Base-by-base conservation (phyloP, 2,113 vertebrate genomes). In the Heloderma charlesbogerti region DNA sequence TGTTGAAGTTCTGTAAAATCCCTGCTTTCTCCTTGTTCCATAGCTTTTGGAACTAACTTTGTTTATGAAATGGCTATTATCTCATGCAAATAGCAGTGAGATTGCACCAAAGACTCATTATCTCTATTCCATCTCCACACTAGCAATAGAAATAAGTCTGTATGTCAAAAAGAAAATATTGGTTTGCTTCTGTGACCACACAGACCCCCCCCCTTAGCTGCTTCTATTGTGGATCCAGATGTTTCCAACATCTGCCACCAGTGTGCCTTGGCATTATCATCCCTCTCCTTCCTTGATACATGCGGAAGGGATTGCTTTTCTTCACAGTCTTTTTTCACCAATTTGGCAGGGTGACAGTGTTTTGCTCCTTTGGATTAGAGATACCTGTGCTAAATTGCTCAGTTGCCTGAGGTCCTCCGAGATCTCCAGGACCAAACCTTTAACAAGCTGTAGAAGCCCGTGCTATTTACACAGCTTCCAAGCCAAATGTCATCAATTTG, bases 361-460 rank as follows among this genome's bases (percentile, higher is more conserved):
- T 45, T 74, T 86, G 31, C 34, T 89, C 87, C 51, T 86, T 71
- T 74, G 40, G 75, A 89, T 86, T 81, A 60, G 67, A 74, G 66
- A 48, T 60, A 86, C 83, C 66, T 81, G 83, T 54, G 34, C 40
- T 72, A 88, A 92, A 88, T 79, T 92, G 82, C 81, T 79, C 75
- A 79, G 74, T 85, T 71, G 87, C 87, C 82, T 34, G 29, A 37
- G 51, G 74, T 72, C 75, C 37, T 80, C 37, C 8, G 74, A 22
- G 18, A 88, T 79, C 8, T 71, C 69, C 88, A 25, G 31, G 0
- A 0, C 25, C 54, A 20, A 3, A 43, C 40, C 54, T 91, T 67
- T 88, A 31, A 34, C 72, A 92, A 74, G 31, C 57, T 90, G 31
- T 48, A 54, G 91, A 82, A 84, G 66, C 5, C 66, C 69, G 12